phyloP scores from a whole-genome alignment of 2,797 vertebrate species.

The Cuniculus paca region DNA sequence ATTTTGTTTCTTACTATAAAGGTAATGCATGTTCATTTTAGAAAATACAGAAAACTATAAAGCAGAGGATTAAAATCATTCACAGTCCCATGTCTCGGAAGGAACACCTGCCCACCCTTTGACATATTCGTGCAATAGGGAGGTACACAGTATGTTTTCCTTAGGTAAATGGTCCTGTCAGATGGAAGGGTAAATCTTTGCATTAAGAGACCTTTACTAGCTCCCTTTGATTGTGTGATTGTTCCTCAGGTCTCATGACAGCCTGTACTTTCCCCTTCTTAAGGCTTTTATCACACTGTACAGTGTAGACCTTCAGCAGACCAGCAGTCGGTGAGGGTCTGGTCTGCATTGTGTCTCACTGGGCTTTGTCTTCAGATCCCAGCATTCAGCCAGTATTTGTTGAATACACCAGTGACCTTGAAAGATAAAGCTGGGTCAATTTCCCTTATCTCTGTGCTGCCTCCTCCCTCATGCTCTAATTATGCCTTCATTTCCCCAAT shows the following conservation, averaged over 20 bases:
- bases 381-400: neutral
- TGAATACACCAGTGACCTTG: neutral
- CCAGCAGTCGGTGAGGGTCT: neutral
- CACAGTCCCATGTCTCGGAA: neutral
- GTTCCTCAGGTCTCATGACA: neutral
- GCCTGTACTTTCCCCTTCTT: neutral
- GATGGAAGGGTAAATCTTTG: neutral
- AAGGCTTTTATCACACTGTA: neutral
- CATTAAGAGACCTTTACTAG: neutral
- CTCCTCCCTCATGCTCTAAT: slow-evolving; percentile 8
- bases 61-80: slow-evolving; percentile 52
- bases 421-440: neutral
- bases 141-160: neutral
- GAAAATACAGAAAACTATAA: slow-evolving; percentile 61
- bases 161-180: neutral
- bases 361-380: slow-evolving; percentile 32
- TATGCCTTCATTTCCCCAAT: neutral
- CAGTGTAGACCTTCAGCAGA: neutral
- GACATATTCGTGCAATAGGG: neutral
- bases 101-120: neutral
- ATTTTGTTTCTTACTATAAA: slow-evolving; percentile 63
- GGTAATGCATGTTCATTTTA: slow-evolving; percentile 4
- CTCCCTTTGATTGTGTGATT: neutral
- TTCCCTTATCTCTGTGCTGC: neutral
- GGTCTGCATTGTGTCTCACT: neutral